Conservation (phyloP, 2,797 vertebrate species). For the Phataginus tetradactyla region DNA sequence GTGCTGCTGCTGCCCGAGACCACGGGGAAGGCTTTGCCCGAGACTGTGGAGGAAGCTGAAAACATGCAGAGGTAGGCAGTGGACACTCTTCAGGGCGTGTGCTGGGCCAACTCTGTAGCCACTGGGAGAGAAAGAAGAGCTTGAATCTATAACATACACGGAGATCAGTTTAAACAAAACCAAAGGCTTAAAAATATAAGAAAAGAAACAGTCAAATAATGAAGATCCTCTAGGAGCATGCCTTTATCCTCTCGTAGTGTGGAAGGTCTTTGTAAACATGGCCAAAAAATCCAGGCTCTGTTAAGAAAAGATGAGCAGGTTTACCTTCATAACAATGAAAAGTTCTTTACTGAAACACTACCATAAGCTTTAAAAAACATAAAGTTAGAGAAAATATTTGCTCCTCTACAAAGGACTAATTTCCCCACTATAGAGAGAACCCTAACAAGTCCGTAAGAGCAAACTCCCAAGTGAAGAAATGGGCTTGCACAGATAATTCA, state of each 20-base stretch:
- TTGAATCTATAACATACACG: background rate
- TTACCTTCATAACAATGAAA: background rate
- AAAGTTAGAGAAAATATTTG: background rate
- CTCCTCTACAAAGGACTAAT: background rate
- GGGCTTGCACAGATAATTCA: background rate
- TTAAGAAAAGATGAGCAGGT: background rate
- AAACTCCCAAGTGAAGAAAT: background rate
- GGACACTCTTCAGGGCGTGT: accelerated
- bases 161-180: background rate
- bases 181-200: background rate
- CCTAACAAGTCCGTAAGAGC: background rate
- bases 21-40: slow-evolving; percentile 92
- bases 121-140: background rate
- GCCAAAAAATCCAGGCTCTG: background rate
- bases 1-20: slow-evolving; percentile 96
- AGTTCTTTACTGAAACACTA: background rate
- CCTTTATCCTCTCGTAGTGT: background rate
- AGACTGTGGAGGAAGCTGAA: slow-evolving; percentile 94
- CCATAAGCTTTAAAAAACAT: background rate
- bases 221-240: background rate
- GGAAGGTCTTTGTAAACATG: background rate
- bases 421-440: background rate
- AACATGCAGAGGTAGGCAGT: slow-evolving; percentile 84
- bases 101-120: background rate
- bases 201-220: background rate